Evolutionary conservation across 2,113 vertebrate species (phyloP).

Genomic region (Eulacestoma nigropectus): DNA sequence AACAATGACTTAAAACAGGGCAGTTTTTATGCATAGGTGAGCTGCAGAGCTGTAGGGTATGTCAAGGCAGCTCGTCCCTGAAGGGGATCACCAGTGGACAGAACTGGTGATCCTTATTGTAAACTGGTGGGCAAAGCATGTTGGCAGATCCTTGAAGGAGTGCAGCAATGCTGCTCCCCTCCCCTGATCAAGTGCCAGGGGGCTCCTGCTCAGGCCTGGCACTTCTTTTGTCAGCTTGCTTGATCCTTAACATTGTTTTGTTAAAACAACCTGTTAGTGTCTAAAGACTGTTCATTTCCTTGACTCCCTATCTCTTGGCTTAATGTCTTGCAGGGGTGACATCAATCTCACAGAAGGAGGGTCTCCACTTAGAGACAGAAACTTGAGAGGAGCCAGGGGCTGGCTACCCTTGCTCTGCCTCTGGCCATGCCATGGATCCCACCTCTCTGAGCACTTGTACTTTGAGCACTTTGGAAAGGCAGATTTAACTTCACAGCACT

Average conservation of each 20-base stretch:
- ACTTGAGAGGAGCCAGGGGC: neutral
- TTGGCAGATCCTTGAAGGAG: neutral
- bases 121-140: neutral
- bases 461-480: neutral
- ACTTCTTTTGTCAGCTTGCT: neutral
- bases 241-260: neutral
- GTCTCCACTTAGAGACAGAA: neutral
- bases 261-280: neutral
- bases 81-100: neutral
- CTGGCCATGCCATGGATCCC: neutral
- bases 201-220: neutral
- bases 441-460: fast-evolving
- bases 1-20: neutral
- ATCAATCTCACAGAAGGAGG: neutral
- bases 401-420: neutral
- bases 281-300: neutral
- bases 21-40: neutral
- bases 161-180: neutral
- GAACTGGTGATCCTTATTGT: neutral
- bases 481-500: neutral
- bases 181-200: no score
- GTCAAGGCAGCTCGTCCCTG: neutral
- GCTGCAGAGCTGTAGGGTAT: neutral
- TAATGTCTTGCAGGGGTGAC: neutral
- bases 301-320: neutral